Conservation (phyloP, 2,888 invertebrate species). For the Meghimatium bilineatum region DNA sequence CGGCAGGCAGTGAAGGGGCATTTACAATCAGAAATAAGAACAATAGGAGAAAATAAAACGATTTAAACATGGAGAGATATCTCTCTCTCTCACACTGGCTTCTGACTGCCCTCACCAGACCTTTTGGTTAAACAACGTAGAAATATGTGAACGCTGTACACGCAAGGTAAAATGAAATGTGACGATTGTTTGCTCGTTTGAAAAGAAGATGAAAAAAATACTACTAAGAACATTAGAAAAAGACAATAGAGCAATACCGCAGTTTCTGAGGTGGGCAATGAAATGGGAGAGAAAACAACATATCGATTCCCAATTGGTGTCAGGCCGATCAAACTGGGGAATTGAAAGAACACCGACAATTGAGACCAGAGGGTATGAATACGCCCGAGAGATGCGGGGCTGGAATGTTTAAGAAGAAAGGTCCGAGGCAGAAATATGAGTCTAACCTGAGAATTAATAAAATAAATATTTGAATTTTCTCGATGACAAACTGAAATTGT, state of each 20-base stretch:
- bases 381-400: not conserved
- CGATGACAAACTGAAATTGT: not conserved
- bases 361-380: not conserved
- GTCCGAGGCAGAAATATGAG: not conserved
- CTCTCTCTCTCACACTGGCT: not conserved
- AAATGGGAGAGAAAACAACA: not conserved
- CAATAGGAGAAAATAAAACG: not conserved
- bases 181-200: slow-evolving; percentile 2
- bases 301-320: slow-evolving; percentile 18
- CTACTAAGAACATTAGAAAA: slow-evolving; percentile 1
- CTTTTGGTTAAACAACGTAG: not conserved
- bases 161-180: not conserved
- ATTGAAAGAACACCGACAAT: slow-evolving; percentile 17
- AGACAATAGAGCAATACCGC: slow-evolving; percentile 13
- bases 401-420: not conserved
- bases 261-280: not conserved
- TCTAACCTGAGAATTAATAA: not conserved
- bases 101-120: not conserved
- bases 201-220: not conserved
- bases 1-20: not conserved
- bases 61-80: not conserved
- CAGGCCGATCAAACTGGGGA: not conserved
- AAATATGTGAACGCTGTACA: not conserved
- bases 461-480: not conserved
- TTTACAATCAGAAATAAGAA: not conserved